phyloP scores from a whole-genome alignment of 2,888 invertebrate species.

The Ochlodes sylvanus region DNA sequence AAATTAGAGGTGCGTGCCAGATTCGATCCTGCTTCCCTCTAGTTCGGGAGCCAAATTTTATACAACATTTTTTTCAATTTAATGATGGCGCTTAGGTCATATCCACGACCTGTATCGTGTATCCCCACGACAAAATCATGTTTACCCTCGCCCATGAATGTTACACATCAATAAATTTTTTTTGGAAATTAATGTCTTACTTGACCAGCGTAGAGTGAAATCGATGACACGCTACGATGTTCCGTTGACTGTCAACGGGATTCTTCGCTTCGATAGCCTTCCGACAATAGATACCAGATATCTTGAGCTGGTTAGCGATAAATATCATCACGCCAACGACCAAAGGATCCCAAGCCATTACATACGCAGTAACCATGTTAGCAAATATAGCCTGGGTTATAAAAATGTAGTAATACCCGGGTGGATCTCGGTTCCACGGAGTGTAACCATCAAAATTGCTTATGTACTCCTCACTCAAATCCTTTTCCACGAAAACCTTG shows the following conservation, averaged over 20 bases:
- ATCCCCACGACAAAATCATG: too few relatives aligned
- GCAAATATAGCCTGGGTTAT: slow-evolving; percentile 60
- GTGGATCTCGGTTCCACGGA: slow-evolving; percentile 59
- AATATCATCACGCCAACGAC: slow-evolving; percentile 67
- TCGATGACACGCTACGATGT: slow-evolving; percentile 59
- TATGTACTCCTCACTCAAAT: slow-evolving; percentile 58
- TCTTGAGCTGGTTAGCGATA: slow-evolving; percentile 65
- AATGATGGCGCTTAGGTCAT: too few relatives aligned
- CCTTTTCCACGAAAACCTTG: slow-evolving; percentile 55
- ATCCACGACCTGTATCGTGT: too few relatives aligned
- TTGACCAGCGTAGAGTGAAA: slow-evolving; percentile 55
- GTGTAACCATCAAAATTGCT: slow-evolving; percentile 63
- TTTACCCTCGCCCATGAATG: too few relatives aligned
- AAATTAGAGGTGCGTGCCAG: too few relatives aligned
- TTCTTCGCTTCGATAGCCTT: slow-evolving; percentile 47
- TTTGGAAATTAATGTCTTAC: too few relatives aligned
- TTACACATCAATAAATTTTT: too few relatives aligned
- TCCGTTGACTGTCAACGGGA: slow-evolving; percentile 49
- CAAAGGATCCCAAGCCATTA: slow-evolving; percentile 65
- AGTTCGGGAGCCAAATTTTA: too few relatives aligned
- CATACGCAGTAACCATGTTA: slow-evolving; percentile 57
- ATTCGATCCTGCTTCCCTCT: too few relatives aligned
- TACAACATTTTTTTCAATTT: too few relatives aligned
- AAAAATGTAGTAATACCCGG: slow-evolving; percentile 65
- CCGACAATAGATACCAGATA: slow-evolving; percentile 54